Evolutionary conservation across 2,797 vertebrate genomes (phyloP).

Genomic region (Siniperca obscura): DNA sequence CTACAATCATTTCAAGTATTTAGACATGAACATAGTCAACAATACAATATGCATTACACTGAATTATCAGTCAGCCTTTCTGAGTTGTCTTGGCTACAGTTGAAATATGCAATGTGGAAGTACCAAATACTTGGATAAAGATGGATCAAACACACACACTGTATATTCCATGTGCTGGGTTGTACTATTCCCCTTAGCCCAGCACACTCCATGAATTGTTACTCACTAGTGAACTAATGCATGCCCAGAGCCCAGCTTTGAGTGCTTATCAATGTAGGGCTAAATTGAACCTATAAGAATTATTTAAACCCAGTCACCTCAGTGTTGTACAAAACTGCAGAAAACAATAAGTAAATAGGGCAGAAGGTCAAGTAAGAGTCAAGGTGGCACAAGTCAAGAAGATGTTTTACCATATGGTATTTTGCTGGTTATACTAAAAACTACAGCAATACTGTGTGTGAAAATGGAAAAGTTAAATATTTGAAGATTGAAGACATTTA

Average conservation of each 20-base stretch:
- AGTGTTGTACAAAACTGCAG: not conserved
- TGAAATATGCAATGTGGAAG: not conserved
- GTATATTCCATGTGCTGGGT: conserved; percentile 6
- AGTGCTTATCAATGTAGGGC: not conserved
- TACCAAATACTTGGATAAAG: not conserved
- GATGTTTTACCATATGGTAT: not conserved
- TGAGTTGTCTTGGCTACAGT: not conserved
- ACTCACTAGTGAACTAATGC: conserved; percentile 3
- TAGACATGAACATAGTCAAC: too few relatives aligned
- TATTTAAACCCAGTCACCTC: not conserved
- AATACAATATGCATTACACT: not conserved
- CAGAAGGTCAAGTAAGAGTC: conserved; percentile 16
- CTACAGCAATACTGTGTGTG: not conserved
- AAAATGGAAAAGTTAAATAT: not conserved
- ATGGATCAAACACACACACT: not conserved
- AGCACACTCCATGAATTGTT: not conserved
- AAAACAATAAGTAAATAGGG: not conserved
- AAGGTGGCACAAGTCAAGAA: too few relatives aligned
- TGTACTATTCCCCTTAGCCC: not conserved
- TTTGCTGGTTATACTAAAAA: not conserved
- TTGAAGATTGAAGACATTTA: not conserved
- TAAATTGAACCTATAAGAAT: not conserved
- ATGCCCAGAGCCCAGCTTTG: conserved; percentile 1
- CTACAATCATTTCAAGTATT: not conserved
- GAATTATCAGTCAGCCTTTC: not conserved